A percentile compares a stretch with the other conserved stretches of the same genome.
phyloP scores from a whole-genome alignment of 2,113 vertebrate species.

The Isichthys henryi region DNA sequence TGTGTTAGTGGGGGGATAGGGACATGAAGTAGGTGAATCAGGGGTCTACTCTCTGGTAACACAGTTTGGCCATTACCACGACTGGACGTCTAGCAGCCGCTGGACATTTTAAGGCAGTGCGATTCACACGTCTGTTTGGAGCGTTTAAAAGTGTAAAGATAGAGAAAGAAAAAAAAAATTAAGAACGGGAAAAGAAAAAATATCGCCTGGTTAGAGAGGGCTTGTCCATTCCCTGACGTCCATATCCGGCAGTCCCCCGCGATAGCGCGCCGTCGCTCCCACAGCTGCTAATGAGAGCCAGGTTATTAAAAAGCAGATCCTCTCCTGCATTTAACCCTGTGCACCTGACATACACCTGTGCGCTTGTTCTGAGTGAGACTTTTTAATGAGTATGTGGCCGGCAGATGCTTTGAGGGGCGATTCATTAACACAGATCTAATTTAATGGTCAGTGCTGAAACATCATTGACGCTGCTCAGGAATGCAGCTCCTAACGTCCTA shows the following conservation, averaged over 20 bases:
- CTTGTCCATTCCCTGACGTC: not conserved
- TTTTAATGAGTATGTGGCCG: not conserved
- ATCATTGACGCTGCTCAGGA: not conserved
- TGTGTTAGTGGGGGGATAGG: not conserved
- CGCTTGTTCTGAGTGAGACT: not conserved
- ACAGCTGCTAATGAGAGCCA: not conserved
- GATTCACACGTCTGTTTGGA: conserved; percentile 8
- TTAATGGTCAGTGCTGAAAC: conserved; percentile 6
- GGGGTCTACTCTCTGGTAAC: not conserved
- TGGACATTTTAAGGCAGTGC: not conserved
- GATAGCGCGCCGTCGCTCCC: too few species aligned
- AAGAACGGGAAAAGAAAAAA: not conserved
- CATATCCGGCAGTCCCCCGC: not conserved
- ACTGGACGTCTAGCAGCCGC: not conserved
- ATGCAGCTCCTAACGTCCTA: not conserved
- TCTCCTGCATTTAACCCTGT: not conserved
- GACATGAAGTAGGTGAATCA: not conserved
- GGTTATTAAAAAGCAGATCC: not conserved
- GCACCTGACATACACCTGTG: not conserved
- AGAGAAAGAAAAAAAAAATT: not conserved
- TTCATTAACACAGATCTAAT: not conserved
- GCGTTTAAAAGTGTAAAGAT: conserved; percentile 9
- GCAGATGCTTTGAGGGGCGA: not conserved
- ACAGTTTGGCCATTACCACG: not conserved
- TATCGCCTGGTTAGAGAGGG: not conserved